Base-by-base conservation (phyloP, 1,140 invertebrate genomes). In the Aphelenchoides avenae region DNA sequence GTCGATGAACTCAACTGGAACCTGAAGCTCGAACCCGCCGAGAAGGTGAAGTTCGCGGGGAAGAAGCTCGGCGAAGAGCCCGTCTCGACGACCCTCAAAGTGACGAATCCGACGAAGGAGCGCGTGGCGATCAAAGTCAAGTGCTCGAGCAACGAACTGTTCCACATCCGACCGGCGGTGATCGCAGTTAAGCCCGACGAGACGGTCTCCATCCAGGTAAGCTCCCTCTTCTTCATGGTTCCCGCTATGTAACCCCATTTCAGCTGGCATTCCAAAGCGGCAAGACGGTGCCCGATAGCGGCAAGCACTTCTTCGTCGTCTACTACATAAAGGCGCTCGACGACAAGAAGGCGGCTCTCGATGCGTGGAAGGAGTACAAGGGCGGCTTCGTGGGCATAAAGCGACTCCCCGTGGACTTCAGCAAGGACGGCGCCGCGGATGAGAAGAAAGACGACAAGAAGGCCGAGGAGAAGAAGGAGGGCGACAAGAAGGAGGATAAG, bases 91-190 rank as follows among this genome's bases (percentile, higher is more conserved):
- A 56, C 41, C 26, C 22, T 67, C 30, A 66, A 67, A 46, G 47
- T 67, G 20, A 61, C 61, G 24, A 67, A 67, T 36, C 6, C 62
- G 11, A 51, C 40, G 5, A 51, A 58, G 51, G 54, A 67, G 30
- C 40, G 52, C 7, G 5, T 33, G 27, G 53, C 53, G 34, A 65
- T 34, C 61, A 67, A 70, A 39, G 68, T 70, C 13, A 70, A 70
- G 31, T 70, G 68, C 63, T 67, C 67, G 11, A 36, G 29, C 30
- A 71, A 70, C 49, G 68, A 70, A 20, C 66, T 70, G 52, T 70
- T 70, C 52, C 62, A 68, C 13, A 72, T 71, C 46, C 67, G 68
- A 26, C 68, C 67, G 4, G 62, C 67, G 18, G 41, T 70, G 9
- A 58, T 52, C 0, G 39, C 40, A 6, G 24, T 69, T 11, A 43